Evolutionary conservation across 1,140 invertebrate species (phyloP).

Genomic region (Apis cerana): DNA sequence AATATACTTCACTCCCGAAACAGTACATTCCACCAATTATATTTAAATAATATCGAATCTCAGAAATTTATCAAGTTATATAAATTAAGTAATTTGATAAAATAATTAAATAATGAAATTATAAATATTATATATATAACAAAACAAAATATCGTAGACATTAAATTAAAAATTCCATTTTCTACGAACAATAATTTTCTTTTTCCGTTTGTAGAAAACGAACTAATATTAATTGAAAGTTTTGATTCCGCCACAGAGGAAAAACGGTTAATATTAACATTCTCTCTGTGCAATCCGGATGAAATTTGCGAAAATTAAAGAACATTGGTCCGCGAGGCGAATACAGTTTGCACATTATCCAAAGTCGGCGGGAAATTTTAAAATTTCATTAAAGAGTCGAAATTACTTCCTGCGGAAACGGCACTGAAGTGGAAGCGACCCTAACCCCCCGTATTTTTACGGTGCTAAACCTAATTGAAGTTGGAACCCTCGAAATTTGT

Average conservation of each 20-base stretch:
- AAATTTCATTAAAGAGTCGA: constrained; percentile 70
- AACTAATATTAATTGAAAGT: not conserved
- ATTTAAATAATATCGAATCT: not conserved
- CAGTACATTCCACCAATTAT: not conserved
- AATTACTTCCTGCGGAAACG: constrained; percentile 67
- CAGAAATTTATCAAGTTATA: not conserved
- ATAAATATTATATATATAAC: too few relatives aligned
- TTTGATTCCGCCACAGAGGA: not conserved
- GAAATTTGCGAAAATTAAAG: constrained; percentile 48
- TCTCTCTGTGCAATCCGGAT: not conserved
- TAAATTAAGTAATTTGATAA: too few relatives aligned
- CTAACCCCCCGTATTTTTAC: constrained; percentile 62
- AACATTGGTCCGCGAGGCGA: constrained; percentile 11
- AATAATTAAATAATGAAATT: too few relatives aligned
- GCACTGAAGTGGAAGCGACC: constrained; percentile 15
- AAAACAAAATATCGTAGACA: too few relatives aligned
- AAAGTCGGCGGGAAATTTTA: constrained; percentile 61
- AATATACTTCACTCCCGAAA: not conserved
- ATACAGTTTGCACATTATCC: constrained; percentile 58
- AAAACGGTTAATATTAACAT: not conserved
- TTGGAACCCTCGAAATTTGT: constrained; percentile 58
- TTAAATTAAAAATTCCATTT: too few relatives aligned
- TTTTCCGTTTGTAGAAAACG: not conserved
- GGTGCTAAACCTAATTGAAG: constrained; percentile 70
- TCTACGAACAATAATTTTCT: too few relatives aligned